A percentile compares a stretch with the other conserved stretches of the same genome.
phyloP scores from a whole-genome alignment of 2,888 invertebrate species.

The Nemapogon koenigi region DNA sequence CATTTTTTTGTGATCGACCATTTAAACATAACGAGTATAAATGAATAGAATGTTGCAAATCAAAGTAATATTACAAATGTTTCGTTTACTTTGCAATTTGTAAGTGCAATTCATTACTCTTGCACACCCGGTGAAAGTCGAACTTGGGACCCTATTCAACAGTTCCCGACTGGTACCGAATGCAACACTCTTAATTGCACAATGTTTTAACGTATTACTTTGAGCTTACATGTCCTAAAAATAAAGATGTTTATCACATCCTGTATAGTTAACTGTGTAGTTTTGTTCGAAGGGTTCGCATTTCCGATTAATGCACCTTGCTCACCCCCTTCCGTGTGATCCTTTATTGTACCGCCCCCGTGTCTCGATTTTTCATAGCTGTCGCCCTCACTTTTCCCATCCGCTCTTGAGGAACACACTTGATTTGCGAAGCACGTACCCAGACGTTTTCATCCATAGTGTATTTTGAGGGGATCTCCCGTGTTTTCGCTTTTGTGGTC shows the following conservation, averaged over 20 bases:
- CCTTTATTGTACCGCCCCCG: conserved; percentile 47
- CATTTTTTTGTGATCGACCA: too few species aligned
- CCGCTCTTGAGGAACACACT: conserved; percentile 51
- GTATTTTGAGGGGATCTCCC: conserved; percentile 6
- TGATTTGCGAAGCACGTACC: conserved; percentile 60
- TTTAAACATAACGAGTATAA: too few species aligned
- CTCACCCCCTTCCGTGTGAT: conserved; percentile 37
- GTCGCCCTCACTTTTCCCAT: conserved; percentile 35
- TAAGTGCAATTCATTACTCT: conserved; percentile 7
- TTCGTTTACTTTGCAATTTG: conserved; percentile 8
- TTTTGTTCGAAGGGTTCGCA: conserved; percentile 21
- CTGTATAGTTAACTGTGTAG: too few species aligned
- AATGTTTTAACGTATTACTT: too few species aligned
- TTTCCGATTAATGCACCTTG: conserved; percentile 55
- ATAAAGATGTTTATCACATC: too few species aligned
- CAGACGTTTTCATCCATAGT: conserved; percentile 29
- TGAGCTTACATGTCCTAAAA: too few species aligned
- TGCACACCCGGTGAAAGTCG: too few species aligned
- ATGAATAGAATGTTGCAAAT: not conserved
- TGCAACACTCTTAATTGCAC: too few species aligned
- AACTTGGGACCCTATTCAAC: too few species aligned
- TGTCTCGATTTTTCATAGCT: conserved; percentile 48
- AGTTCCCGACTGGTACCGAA: too few species aligned
- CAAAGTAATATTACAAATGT: conserved; percentile 3
- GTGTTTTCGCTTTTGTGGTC: conserved; percentile 6